Conservation (phyloP, 2,113 vertebrate genomes). For the Hepsetus odoe region DNA sequence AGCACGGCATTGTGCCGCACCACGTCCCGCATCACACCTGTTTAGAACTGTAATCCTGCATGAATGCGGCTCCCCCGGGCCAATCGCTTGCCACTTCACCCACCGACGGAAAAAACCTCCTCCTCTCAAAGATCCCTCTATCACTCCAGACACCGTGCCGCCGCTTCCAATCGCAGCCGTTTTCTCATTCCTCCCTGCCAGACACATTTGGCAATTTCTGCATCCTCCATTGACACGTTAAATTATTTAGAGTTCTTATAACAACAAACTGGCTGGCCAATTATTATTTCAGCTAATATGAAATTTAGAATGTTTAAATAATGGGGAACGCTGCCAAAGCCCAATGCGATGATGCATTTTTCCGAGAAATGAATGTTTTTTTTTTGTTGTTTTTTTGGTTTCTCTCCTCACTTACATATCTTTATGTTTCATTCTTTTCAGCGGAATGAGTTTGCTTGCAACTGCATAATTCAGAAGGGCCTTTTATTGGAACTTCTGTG, state of each 20-base stretch:
- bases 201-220: constrained; percentile 39
- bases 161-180: not conserved
- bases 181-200: constrained; percentile 34
- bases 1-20: not conserved
- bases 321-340: constrained; percentile 41
- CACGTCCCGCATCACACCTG: constrained; percentile 15
- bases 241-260: constrained; percentile 48
- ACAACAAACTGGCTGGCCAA: constrained; percentile 44
- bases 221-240: constrained; percentile 52
- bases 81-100: not conserved
- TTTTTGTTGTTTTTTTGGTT: not conserved
- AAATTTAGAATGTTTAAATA: constrained; percentile 48
- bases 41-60: constrained; percentile 4
- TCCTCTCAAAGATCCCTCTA: not conserved
- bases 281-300: constrained; percentile 44
- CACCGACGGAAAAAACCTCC: not conserved
- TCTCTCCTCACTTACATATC: constrained; percentile 28
- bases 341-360: constrained; percentile 35
- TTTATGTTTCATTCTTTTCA: constrained; percentile 33
- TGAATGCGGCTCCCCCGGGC: not conserved
- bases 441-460: not conserved
- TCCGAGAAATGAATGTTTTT: not conserved
- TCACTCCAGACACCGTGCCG: not conserved
- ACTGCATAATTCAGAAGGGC: constrained; percentile 30
- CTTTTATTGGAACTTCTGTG: constrained; percentile 25